Evolutionary conservation across 2,797 vertebrate genomes (phyloP).

Genomic region (Cephalopachus bancanus): DNA sequence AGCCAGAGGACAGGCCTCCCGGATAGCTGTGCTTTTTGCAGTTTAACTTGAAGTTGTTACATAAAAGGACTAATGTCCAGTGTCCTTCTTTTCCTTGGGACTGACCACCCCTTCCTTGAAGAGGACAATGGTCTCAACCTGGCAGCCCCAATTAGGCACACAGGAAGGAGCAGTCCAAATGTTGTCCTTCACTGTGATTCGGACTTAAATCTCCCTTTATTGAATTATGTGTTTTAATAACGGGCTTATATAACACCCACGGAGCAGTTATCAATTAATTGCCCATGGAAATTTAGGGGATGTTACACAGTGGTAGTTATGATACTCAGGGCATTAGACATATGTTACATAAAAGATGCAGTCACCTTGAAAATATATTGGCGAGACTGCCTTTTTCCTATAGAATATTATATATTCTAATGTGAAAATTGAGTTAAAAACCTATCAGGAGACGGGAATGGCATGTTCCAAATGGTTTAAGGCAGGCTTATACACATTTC

Average conservation of each 20-base stretch:
- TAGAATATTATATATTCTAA: conserved; percentile 72
- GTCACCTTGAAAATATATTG: conserved; percentile 90
- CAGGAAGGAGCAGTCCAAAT: conserved; percentile 71
- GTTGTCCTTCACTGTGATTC: conserved; percentile 85
- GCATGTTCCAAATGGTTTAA: conserved; percentile 65
- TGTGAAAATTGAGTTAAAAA: conserved; percentile 73
- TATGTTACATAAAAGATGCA: conserved; percentile 90
- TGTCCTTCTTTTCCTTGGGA: conserved; percentile 50
- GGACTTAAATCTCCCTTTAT: conserved; percentile 83
- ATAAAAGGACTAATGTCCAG: conserved; percentile 35
- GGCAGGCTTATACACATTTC: conserved; percentile 47
- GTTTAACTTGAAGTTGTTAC: conserved; percentile 69
- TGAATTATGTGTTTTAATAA: conserved; percentile 90
- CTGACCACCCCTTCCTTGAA: conserved; percentile 55
- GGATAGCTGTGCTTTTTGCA: conserved; percentile 59
- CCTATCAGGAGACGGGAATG: conserved; percentile 61
- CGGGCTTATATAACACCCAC: conserved; percentile 86
- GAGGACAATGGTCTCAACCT: conserved; percentile 62
- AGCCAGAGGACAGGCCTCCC: conserved; percentile 45
- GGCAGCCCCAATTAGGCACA: conserved; percentile 35
- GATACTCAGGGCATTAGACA: conserved; percentile 87
- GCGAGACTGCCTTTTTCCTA: conserved; percentile 82
- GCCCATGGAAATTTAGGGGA: conserved; percentile 89
- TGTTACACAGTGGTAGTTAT: conserved; percentile 86
- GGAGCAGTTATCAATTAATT: conserved; percentile 90